phyloP scores from a whole-genome alignment of 2,888 invertebrate genomes.

The Yponomeuta plumbellus region DNA sequence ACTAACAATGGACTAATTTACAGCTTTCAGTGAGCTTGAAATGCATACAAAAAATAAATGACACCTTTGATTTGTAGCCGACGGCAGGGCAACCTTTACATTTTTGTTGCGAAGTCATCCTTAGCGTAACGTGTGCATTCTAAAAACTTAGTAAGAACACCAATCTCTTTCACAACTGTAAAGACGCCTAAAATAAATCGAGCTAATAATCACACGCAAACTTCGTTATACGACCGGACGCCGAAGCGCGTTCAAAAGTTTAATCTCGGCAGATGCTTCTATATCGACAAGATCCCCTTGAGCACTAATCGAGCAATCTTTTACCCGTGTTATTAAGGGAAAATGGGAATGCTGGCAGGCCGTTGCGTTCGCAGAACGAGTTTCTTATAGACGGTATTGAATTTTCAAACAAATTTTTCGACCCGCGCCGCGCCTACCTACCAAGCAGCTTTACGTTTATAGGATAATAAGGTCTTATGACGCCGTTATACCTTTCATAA shows the following conservation, averaged over 20 bases:
- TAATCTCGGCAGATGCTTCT: constrained; percentile 35
- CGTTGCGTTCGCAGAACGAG: constrained; percentile 67
- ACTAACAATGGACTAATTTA: too few relatives aligned
- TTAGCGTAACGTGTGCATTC: too few relatives aligned
- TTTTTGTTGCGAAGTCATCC: too few relatives aligned
- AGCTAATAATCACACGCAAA: background rate
- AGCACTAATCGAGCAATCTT: constrained; percentile 71
- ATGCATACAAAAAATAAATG: too few relatives aligned
- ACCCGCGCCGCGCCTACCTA: constrained; percentile 38
- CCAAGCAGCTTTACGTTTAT: constrained; percentile 56
- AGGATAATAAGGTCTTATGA: constrained; percentile 59
- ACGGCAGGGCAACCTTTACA: too few relatives aligned
- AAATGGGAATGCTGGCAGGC: constrained; percentile 70
- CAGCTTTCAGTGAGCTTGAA: too few relatives aligned
- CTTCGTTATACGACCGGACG: background rate
- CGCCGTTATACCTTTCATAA: constrained; percentile 49
- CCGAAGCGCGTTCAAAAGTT: constrained; percentile 25
- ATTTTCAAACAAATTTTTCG: constrained; percentile 73
- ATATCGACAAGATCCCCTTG: constrained; percentile 53
- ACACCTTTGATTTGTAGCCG: too few relatives aligned
- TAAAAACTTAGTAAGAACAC: too few relatives aligned
- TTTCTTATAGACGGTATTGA: constrained; percentile 71
- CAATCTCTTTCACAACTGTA: too few relatives aligned
- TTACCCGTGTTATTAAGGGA: constrained; percentile 66
- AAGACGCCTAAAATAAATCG: background rate